phyloP scores from a whole-genome alignment of 2,888 invertebrate species.

The Acrocyrtus sp. region DNA sequence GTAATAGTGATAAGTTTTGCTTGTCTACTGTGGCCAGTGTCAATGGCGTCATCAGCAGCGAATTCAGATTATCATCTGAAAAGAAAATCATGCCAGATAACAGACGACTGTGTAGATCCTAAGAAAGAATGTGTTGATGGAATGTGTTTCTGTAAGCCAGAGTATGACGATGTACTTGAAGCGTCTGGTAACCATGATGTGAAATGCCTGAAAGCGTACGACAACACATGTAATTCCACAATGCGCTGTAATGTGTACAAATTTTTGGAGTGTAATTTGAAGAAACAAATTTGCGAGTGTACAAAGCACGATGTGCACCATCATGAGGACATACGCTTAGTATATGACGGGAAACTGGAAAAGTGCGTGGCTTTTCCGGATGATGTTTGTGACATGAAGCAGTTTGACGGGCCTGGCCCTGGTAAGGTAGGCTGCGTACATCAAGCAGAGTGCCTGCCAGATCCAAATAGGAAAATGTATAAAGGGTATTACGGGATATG shows the following conservation, averaged over 20 bases:
- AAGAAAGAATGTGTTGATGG: constrained; percentile 23
- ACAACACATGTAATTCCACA: background rate
- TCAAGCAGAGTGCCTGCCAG: constrained; percentile 18
- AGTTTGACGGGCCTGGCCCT: background rate
- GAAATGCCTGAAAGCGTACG: constrained; percentile 21
- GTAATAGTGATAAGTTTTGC: too few species aligned
- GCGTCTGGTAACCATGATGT: too few species aligned
- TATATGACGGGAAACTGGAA: constrained; percentile 19
- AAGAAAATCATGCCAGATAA: background rate
- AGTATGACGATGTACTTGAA: constrained; percentile 24
- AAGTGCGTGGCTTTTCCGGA: constrained; percentile 21
- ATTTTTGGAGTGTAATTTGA: constrained; percentile 14
- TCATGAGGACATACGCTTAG: background rate
- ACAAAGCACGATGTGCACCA: background rate
- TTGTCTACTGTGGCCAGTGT: too few species aligned
- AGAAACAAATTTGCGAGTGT: constrained; percentile 6
- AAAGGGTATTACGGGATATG: constrained; percentile 27
- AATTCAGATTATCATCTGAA: background rate
- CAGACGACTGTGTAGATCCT: constrained; percentile 12
- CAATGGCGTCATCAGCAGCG: too few species aligned
- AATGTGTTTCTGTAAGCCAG: constrained; percentile 19
- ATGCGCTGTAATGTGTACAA: constrained; percentile 29
- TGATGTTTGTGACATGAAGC: constrained; percentile 21
- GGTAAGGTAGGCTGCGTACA: constrained; percentile 12
- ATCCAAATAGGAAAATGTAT: background rate